Evolutionary conservation across 2,113 vertebrate genomes (phyloP).

Genomic region (Montifringilla adamsi): DNA sequence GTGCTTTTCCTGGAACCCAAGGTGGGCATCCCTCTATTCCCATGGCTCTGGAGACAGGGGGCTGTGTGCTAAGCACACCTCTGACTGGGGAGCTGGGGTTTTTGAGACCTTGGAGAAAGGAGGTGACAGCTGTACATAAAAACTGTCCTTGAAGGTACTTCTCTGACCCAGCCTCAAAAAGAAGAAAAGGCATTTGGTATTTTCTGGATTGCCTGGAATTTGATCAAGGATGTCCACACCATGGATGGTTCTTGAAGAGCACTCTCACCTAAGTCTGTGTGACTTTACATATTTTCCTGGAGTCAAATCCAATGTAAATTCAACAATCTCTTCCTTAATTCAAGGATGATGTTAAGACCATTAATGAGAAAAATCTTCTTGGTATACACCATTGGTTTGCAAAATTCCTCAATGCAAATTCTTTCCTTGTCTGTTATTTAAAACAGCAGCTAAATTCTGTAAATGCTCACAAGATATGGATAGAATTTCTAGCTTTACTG

Average conservation of each 20-base stretch:
- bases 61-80: background rate
- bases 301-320: background rate
- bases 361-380: background rate
- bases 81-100: background rate
- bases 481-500: background rate
- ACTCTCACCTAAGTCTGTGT: too few relatives aligned
- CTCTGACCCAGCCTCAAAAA: background rate
- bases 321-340: background rate
- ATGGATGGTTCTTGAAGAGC: background rate
- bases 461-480: background rate
- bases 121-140: accelerated
- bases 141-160: background rate
- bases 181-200: background rate
- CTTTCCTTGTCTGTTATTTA: background rate
- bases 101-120: background rate
- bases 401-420: background rate
- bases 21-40: background rate
- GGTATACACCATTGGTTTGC: background rate
- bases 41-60: background rate
- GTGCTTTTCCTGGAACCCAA: background rate
- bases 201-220: background rate
- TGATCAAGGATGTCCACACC: background rate
- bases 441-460: background rate
- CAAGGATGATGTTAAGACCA: background rate
- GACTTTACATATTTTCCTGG: background rate